Evolutionary conservation across 2,113 vertebrate species (phyloP), one percentile per base, ranked within the genome.

Genomic region (Micronycteris hirsuta): DNA sequence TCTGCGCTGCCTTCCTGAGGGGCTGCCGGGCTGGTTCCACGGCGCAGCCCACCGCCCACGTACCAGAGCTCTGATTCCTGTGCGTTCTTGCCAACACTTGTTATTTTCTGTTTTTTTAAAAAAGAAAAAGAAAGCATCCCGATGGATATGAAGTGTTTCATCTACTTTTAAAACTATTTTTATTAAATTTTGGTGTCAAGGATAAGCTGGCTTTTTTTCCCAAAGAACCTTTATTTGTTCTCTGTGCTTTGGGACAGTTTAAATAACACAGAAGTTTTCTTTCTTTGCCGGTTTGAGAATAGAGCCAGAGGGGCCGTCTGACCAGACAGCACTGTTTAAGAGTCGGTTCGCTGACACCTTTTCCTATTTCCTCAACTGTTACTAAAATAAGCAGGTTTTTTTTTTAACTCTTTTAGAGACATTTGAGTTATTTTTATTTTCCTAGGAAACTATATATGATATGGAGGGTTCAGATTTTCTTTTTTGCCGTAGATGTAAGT

Each of bases 161-260:
- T 89, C n/a, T 61, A 77, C 19, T 52, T 77, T 71, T 52, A 11
- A 26, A 96, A 56, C 12, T 20, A 11, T 1, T n/a, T 56, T 65
- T 54, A 65, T 82, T 81, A 41, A 33, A 87, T 71, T 84, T 88
- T 71, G 28, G 2, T 70, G 41, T 73, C 43, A 76, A 65, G 12
- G 17, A 14, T 65, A 89, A 94, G 17, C 28, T 86, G 54, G 8
- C 36, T 74, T n/a, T 92, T 92, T 89, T 56, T 49, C 26, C 26
- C 73, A 94, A 54, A 97, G 89, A 94, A 14, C 33, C 73, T 61
- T 68, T 54, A 41, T 90, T 81, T 33, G 47, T 68, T 84, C 28
- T 45, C n/a, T 85, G 15, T 76, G n/a, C 45, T 86, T 81, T 68
- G 20, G 17, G 45, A 36, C 15, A 70, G 13, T 15, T 52, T 90